These are phyloP conservation scores for Acrocephalus arundinaceus DNA, from an alignment of 2,113 vertebrate genomes.

Conservation along the genomic window DNA sequence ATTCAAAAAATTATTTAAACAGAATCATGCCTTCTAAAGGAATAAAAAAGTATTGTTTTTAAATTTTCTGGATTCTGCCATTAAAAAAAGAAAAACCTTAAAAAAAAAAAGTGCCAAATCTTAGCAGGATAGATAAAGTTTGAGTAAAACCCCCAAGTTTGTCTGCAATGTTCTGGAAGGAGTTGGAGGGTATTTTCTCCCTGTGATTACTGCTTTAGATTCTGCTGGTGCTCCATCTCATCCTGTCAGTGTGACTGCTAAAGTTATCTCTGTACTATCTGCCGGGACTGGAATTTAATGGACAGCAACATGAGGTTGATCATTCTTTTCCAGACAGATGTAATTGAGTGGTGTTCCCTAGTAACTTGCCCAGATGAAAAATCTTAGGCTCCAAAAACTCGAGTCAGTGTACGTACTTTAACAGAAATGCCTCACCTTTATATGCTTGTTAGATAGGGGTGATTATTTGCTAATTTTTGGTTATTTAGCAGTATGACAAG, in stretches of 20 bases:
- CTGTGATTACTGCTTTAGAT: background rate
- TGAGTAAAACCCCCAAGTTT: background rate
- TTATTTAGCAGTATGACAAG: background rate
- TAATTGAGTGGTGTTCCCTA: background rate
- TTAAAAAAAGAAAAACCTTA: background rate
- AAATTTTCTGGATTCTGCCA: background rate
- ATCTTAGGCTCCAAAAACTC: background rate
- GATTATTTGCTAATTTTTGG: background rate
- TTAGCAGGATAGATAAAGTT: background rate
- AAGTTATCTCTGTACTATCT: background rate
- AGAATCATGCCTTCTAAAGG: background rate
- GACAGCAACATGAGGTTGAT: background rate
- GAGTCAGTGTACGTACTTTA: background rate
- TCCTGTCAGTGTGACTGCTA: background rate
- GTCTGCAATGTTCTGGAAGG: background rate
- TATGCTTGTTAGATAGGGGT: background rate
- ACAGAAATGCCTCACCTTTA: background rate
- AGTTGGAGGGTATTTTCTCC: background rate
- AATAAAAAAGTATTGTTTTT: background rate
- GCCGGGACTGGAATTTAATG: background rate
- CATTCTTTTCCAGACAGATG: background rate
- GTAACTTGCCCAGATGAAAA: background rate
- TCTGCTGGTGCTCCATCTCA: background rate
- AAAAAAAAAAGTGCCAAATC: background rate
- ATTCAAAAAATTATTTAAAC: background rate